Evolutionary conservation across 2,797 vertebrate species (phyloP).

Genomic region (Astyanax mexicanus): DNA sequence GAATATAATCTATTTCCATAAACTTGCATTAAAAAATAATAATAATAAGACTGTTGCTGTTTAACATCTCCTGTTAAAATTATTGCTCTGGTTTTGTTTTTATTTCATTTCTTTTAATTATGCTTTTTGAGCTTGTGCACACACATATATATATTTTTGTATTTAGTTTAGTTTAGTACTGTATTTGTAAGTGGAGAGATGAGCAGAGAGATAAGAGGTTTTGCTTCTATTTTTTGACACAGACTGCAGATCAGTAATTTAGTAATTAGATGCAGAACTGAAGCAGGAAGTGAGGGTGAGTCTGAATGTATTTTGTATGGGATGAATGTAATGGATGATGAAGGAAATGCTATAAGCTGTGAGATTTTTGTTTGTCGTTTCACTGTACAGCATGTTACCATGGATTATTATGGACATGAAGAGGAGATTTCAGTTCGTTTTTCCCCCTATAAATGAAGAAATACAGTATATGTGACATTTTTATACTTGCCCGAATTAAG

Average conservation of each 20-base stretch:
- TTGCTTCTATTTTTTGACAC: slow-evolving; percentile 76
- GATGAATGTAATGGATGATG: slow-evolving; percentile 72
- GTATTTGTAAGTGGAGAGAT: slow-evolving; percentile 47
- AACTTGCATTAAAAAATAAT: too few species aligned
- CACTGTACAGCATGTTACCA: neutral
- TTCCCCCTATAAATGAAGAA: neutral
- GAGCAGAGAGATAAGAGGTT: slow-evolving; percentile 67
- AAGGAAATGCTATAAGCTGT: neutral
- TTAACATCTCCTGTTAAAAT: too few species aligned
- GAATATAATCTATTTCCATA: too few species aligned
- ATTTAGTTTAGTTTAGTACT: slow-evolving; percentile 60
- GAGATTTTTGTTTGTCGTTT: neutral
- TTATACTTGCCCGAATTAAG: slow-evolving; percentile 10
- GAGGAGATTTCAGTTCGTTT: neutral
- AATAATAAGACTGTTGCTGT: too few species aligned
- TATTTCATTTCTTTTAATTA: too few species aligned
- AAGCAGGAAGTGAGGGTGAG: slow-evolving; percentile 66
- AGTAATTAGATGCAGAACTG: too few species aligned
- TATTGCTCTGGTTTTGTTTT: too few species aligned
- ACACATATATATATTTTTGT: slow-evolving; percentile 76
- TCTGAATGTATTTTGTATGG: slow-evolving; percentile 86
- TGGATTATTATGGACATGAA: neutral
- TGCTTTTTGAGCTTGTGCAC: too few species aligned
- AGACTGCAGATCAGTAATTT: slow-evolving; percentile 60
- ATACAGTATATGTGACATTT: too few species aligned